Percentiles rank a stretch among this genome's conserved stretches.
phyloP scores from a whole-genome alignment of 2,113 vertebrate species.

The Benitochromis conjunctus region DNA sequence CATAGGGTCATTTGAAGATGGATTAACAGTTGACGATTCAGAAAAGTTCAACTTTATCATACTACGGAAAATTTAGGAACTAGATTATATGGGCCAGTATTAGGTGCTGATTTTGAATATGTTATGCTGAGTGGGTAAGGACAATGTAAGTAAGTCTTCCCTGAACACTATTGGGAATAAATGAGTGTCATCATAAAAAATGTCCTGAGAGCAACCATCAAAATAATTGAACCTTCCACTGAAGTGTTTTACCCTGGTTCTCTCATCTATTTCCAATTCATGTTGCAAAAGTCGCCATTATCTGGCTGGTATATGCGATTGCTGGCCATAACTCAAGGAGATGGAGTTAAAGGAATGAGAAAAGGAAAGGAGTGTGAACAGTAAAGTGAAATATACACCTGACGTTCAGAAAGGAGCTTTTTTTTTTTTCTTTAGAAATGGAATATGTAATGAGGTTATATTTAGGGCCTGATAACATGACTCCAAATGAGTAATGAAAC shows the following conservation, averaged over 20 bases:
- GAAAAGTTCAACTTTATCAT: background rate
- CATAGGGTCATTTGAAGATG: background rate
- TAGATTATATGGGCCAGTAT: background rate
- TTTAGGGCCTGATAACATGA: constrained; percentile 72
- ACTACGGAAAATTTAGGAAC: background rate
- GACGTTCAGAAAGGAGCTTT: constrained; percentile 55
- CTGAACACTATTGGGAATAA: background rate
- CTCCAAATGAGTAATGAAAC: constrained; percentile 71
- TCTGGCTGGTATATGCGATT: constrained; percentile 38
- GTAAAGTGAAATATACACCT: constrained; percentile 73
- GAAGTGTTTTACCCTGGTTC: constrained; percentile 32
- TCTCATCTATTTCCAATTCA: constrained; percentile 58
- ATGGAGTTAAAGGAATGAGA: constrained; percentile 63
- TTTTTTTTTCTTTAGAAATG: constrained; percentile 59
- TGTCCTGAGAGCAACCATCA: constrained; percentile 46
- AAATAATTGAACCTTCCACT: constrained; percentile 60
- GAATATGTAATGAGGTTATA: constrained; percentile 79
- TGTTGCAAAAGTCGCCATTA: constrained; percentile 37
- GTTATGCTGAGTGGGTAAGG: background rate
- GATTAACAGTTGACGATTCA: background rate
- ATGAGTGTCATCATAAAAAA: constrained; percentile 29
- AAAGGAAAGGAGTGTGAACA: constrained; percentile 52
- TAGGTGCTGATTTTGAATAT: background rate
- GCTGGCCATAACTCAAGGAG: constrained; percentile 49
- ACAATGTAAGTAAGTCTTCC: background rate